Evolutionary conservation across 2,797 vertebrate species (phyloP).

Genomic region (Hypotaenidia philippensis): DNA sequence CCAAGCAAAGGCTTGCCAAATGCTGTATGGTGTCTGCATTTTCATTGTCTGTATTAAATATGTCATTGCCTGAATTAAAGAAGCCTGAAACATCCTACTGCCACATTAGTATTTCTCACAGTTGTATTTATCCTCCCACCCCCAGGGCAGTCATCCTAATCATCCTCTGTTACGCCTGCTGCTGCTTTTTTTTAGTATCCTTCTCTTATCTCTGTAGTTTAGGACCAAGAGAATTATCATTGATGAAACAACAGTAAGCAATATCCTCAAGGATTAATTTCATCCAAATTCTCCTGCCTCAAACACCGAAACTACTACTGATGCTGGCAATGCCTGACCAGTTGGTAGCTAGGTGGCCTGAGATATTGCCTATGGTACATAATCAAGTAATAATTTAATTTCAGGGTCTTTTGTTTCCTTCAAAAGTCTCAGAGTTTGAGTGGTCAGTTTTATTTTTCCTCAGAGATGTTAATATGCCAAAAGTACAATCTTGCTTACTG

Average conservation of each 20-base stretch:
- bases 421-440: neutral
- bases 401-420: neutral
- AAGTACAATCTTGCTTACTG: neutral
- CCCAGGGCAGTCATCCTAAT: neutral
- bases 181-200: neutral
- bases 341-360: neutral
- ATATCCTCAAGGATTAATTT: neutral
- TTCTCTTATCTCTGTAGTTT: neutral
- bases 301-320: neutral
- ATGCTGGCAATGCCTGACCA: neutral
- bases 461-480: neutral
- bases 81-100: neutral
- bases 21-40: neutral
- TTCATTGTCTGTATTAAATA: neutral
- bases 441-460: neutral
- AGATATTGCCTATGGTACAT: neutral
- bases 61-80: neutral
- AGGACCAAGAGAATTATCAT: neutral
- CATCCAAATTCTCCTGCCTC: neutral
- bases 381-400: neutral
- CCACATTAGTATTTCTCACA: neutral
- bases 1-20: neutral
- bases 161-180: neutral
- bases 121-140: neutral
- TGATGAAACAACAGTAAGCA: neutral